Evolutionary conservation across 2,113 vertebrate genomes (phyloP).

Genomic region (Podiceps cristatus): DNA sequence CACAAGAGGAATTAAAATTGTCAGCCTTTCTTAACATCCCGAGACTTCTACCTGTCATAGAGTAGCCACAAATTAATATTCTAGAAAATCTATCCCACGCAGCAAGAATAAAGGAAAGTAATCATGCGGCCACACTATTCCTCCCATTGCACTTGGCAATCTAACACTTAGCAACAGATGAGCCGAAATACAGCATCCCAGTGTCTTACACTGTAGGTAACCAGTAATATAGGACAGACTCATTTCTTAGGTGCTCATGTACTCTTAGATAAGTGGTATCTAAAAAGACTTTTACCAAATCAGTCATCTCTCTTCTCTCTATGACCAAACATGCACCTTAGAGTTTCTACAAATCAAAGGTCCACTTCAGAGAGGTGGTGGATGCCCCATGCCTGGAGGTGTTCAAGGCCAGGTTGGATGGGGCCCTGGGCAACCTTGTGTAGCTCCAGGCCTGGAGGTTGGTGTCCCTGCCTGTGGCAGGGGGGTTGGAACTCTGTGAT

Average conservation of each 20-base stretch:
- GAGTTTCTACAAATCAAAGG: background rate
- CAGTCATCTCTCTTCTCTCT: background rate
- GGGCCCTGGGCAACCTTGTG: no score
- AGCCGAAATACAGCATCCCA: background rate
- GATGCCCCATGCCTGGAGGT: no score
- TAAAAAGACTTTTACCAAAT: background rate
- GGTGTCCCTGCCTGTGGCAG: no score
- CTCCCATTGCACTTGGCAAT: background rate
- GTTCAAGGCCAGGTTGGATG: no score
- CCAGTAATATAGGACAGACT: background rate
- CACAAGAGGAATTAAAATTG: background rate
- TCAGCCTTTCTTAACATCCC: background rate
- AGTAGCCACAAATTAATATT: background rate
- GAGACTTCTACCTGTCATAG: background rate
- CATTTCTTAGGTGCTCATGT: background rate
- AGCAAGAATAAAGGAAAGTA: background rate
- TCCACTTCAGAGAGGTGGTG: no score
- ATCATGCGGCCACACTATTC: rapidly evolving
- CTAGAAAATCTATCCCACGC: background rate
- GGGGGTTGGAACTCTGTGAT: no score
- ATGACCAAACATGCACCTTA: background rate
- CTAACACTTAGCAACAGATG: background rate
- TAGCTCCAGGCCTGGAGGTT: no score
- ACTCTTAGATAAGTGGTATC: background rate
- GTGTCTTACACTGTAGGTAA: background rate